Conservation (phyloP, 2,888 invertebrate genomes). For the Drosophila kambysellisi region DNA sequence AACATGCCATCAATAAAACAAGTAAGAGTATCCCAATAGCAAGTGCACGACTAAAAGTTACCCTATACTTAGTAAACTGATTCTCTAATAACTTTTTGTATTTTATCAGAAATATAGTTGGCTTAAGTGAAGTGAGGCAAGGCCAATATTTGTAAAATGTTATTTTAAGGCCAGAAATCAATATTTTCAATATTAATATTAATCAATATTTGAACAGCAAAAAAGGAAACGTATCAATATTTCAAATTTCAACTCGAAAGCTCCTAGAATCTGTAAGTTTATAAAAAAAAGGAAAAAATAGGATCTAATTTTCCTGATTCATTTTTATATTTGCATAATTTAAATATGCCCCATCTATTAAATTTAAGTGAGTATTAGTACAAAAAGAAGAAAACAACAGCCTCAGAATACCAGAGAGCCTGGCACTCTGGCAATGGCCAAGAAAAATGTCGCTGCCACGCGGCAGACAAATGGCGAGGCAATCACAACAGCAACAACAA, state of each 20-base stretch:
- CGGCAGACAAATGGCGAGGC: conserved; percentile 61
- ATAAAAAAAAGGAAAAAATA: background rate
- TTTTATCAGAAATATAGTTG: background rate
- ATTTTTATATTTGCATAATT: background rate
- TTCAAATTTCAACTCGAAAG: background rate
- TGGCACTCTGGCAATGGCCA: conserved; percentile 58
- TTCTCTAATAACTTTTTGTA: background rate
- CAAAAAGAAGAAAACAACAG: background rate
- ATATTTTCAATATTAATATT: too few relatives aligned
- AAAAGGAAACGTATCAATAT: background rate
- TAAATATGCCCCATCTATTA: background rate
- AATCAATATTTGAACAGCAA: too few relatives aligned
- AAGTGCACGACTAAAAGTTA: background rate
- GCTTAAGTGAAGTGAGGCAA: background rate
- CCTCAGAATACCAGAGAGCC: conserved; percentile 17
- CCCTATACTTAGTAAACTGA: background rate
- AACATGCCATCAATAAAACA: conserved; percentile 78
- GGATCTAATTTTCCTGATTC: background rate
- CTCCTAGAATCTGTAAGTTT: background rate
- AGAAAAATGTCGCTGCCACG: conserved; percentile 77
- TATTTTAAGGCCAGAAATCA: too few relatives aligned
- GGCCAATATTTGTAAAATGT: background rate
- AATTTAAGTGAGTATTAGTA: background rate
- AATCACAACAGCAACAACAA: conserved; percentile 21
- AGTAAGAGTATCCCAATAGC: background rate